Evolutionary conservation across 1,140 invertebrate genomes (phyloP).

Genomic region (Tetraneura akinire): DNA sequence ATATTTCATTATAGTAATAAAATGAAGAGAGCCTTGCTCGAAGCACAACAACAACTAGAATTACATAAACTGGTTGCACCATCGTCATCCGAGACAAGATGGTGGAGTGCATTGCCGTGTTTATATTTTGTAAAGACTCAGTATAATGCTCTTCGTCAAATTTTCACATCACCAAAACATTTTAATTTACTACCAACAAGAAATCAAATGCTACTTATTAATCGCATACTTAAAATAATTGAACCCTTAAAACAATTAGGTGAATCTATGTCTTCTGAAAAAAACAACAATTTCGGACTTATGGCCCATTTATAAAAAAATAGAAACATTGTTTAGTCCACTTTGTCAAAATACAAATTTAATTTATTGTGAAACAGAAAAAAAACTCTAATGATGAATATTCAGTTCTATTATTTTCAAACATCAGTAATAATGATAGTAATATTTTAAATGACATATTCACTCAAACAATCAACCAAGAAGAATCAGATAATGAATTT

Average conservation of each 20-base stretch:
- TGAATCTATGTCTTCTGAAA: conserved; percentile 12
- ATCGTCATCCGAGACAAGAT: neutral
- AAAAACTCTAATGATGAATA: neutral
- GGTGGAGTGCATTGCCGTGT: conserved; percentile 5
- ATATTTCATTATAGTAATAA: conserved; percentile 9
- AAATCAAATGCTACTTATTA: neutral
- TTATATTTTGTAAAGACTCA: neutral
- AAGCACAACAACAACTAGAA: neutral
- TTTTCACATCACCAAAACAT: neutral
- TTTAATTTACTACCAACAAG: neutral
- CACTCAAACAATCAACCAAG: neutral
- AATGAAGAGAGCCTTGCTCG: neutral
- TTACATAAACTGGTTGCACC: neutral
- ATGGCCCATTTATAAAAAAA: neutral
- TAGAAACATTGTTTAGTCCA: neutral
- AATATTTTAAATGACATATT: neutral
- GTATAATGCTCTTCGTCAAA: neutral
- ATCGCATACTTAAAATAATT: neutral
- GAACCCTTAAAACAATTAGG: neutral
- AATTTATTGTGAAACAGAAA: neutral
- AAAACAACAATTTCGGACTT: neutral
- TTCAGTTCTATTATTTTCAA: neutral
- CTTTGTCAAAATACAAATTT: neutral
- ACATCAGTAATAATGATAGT: neutral
- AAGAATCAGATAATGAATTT: neutral